These are phyloP conservation scores for Rhamnusium bicolor DNA, from an alignment of 2,888 invertebrate species.

Conservation along the genomic window DNA sequence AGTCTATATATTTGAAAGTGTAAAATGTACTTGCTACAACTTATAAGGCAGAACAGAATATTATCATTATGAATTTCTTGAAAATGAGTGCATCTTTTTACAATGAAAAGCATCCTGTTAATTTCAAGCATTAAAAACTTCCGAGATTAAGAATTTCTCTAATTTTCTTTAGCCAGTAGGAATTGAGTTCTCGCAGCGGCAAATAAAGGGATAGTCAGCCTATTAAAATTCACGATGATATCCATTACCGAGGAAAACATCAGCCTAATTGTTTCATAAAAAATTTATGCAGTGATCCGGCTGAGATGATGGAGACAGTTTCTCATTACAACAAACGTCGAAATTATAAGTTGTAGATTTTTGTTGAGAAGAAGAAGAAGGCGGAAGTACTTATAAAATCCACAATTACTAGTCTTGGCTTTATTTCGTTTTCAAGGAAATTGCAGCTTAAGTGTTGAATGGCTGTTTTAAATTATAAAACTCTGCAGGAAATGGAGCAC, in stretches of 20 bases:
- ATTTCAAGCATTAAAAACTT: constrained; percentile 17
- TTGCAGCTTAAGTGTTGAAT: constrained; percentile 49
- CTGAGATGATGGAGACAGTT: neutral
- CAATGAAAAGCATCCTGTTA: constrained; percentile 1
- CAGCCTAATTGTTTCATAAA: constrained; percentile 37
- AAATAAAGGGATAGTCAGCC: constrained; percentile 15
- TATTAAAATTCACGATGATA: constrained; percentile 36
- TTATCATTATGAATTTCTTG: neutral
- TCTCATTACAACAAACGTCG: constrained; percentile 17
- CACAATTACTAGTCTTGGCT: constrained; percentile 43
- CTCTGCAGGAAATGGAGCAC: constrained; percentile 46
- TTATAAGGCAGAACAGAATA: no score
- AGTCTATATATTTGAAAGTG: neutral
- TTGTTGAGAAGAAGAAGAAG: constrained; percentile 16
- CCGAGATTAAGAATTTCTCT: constrained; percentile 20
- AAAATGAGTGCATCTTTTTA: neutral
- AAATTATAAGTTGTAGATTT: constrained; percentile 14
- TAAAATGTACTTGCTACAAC: no score
- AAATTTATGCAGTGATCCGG: constrained; percentile 18
- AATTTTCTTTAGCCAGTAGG: constrained; percentile 4
- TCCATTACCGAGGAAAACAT: constrained; percentile 30
- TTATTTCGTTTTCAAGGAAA: constrained; percentile 51
- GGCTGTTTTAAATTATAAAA: constrained; percentile 53
- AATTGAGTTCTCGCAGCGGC: neutral
- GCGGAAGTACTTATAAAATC: constrained; percentile 40